A percentile compares a stretch with the other conserved stretches of the same genome.
Conservation (phyloP, 1,140 invertebrate genomes). For the Pachyrhynchus sulphureomaculatus region DNA sequence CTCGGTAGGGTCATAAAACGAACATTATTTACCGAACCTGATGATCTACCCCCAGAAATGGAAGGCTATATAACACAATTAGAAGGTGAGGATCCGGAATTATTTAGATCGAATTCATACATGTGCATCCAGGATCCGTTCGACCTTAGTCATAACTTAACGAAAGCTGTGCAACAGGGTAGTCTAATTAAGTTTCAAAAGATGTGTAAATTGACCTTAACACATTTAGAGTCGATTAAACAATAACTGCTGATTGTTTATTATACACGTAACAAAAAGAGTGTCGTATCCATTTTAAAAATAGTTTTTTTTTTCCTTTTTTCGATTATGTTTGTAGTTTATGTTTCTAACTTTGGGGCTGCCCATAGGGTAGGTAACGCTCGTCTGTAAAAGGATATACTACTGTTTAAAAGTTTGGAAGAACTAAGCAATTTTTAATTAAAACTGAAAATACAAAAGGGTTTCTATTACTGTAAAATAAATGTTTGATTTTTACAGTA, state of each 20-base stretch:
- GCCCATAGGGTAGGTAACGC: too few species aligned
- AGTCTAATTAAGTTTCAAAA: conserved; percentile 40
- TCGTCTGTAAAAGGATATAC: too few species aligned
- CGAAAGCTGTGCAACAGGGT: conserved; percentile 41
- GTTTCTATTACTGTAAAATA: too few species aligned
- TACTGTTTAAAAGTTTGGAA: too few species aligned
- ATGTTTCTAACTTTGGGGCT: too few species aligned
- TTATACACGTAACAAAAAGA: too few species aligned
- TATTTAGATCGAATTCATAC: conserved; percentile 39
- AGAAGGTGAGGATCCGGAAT: conserved; percentile 32
- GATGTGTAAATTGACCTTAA: conserved; percentile 34
- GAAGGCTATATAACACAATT: conserved; percentile 41
- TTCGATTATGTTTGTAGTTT: background rate
- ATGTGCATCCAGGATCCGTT: conserved; percentile 55
- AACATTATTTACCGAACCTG: conserved; percentile 37
- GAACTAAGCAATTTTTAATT: too few species aligned
- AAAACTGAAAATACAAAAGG: too few species aligned
- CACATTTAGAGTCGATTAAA: background rate
- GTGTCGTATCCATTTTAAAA: too few species aligned
- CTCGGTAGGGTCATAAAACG: conserved; percentile 45
- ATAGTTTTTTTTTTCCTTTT: background rate
- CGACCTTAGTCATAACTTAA: conserved; percentile 53
- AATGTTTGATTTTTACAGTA: too few species aligned
- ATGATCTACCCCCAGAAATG: conserved; percentile 45
- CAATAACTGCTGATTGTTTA: too few species aligned